Base-by-base conservation (phyloP, 2,888 invertebrate species). In the Tachina grossa region DNA sequence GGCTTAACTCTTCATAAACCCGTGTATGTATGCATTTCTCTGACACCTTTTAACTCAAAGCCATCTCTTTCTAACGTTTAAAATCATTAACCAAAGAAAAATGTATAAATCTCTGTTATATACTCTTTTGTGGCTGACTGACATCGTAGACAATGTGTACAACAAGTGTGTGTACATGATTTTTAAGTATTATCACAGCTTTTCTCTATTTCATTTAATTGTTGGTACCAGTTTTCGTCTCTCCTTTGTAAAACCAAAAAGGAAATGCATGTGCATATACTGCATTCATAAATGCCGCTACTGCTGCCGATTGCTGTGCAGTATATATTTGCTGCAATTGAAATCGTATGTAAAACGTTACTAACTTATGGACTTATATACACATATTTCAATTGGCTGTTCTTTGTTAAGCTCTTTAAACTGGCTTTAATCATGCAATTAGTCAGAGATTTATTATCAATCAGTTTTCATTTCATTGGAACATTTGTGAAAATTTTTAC, bases 111-210 rank as follows among this genome's bases (percentile, higher is more conserved):
- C 83, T 59, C 80, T 39, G 31, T 47, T n/a, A 16, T 45, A 63
- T 57, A 45, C 14, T 49, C 47, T 55, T 51, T 65, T 45, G 31
- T 47, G 19, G 53, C 2, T 47, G 49, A 22, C 14, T 63, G 31
- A 0, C n/a, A 61, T 13, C 63, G n/a, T 1, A 31, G 31, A 79
- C 55, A 79, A 72, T 55, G 22, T 77, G 53, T n/a, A 16, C 8
- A 9, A 53, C 53, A 53, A 14, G 31, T 51, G 51, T 65, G 77
- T 68, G 57, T 53, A 78, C 39, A 71, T 85, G 78, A 79, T 79
- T 76, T 85, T 69, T 72, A 47, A 79, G 75, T 75, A 79, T 85
- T 83, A 85, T 85, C 71, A 83, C 85, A 79, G 85, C 79, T 83
- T 83, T 85, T 80, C 71, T 75, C 55, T 82, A 57, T 69, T 57